Conservation (phyloP, 2,797 vertebrate genomes). For the Tadarida brasiliensis region DNA sequence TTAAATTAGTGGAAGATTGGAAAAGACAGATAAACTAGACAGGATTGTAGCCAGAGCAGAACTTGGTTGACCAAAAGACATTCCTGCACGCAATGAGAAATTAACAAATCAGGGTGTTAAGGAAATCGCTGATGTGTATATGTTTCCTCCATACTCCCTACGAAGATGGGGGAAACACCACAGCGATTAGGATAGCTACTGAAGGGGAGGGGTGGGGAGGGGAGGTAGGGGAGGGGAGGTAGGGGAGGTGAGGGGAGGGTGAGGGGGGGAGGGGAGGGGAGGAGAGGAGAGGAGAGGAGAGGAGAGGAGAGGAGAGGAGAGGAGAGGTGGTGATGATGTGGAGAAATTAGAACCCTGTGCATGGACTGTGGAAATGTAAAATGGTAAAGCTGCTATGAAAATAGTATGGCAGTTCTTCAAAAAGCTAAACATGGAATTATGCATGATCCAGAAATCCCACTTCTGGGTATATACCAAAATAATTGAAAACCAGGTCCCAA, state of each 20-base stretch:
- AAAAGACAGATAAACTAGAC: not conserved
- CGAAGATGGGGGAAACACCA: not conserved
- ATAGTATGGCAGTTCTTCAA: not conserved
- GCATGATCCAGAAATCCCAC: not conserved
- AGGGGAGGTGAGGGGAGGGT: no score
- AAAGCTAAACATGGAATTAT: not conserved
- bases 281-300: not conserved
- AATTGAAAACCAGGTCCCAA: not conserved
- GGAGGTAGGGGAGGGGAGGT: not conserved
- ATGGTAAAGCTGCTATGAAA: not conserved
- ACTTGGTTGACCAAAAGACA: not conserved
- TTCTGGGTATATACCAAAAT: not conserved
- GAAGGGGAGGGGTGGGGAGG: not conserved
- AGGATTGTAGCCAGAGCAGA: constrained; percentile 16
- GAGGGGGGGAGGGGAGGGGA: not conserved
- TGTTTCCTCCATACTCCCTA: not conserved
- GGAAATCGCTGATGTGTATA: not conserved
- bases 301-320: not conserved
- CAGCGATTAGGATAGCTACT: not conserved
- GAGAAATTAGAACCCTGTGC: not conserved
- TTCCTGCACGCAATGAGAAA: not conserved
- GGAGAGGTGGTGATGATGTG: not conserved
- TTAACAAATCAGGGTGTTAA: not conserved
- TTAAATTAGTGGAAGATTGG: not conserved
- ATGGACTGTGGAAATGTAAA: not conserved